phyloP scores from a whole-genome alignment of 92 coral and sea anemone genomes.

The Galaxea fascicularis region DNA sequence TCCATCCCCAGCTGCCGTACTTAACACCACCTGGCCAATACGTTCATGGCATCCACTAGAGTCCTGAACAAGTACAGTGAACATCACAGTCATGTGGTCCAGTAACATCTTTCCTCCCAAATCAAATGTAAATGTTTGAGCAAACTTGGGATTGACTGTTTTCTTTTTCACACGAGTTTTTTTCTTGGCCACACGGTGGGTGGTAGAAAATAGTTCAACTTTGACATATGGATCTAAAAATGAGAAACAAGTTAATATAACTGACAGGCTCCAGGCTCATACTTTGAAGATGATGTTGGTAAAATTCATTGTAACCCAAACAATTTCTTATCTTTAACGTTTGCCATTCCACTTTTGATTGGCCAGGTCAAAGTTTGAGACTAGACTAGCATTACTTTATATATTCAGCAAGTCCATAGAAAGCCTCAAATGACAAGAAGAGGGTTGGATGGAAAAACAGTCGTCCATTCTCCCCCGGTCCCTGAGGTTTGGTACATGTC shows the following conservation, averaged over 20 bases:
- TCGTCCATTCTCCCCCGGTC: too few species aligned
- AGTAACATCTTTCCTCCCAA: conserved; percentile 86
- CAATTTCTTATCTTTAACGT: too few species aligned
- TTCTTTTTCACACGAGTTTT: conserved; percentile 98
- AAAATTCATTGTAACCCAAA: too few species aligned
- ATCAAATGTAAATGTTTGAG: conserved; percentile 95
- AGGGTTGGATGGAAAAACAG: too few species aligned
- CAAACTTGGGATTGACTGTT: conserved; percentile 94
- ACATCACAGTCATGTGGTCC: conserved; percentile 91
- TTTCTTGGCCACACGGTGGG: conserved; percentile 92
- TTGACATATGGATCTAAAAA: conserved; percentile 96
- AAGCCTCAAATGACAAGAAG: too few species aligned
- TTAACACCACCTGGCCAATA: conserved; percentile 95
- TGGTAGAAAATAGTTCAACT: conserved; percentile 89
- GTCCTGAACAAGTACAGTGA: conserved; percentile 88
- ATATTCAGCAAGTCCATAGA: too few species aligned
- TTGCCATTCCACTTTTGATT: too few species aligned
- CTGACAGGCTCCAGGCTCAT: not conserved
- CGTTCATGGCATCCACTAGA: conserved; percentile 99
- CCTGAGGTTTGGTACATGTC: too few species aligned
- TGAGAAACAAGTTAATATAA: not conserved
- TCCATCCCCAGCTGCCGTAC: conserved; percentile 91
- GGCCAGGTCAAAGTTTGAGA: too few species aligned
- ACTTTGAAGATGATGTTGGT: not conserved
- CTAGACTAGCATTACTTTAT: too few species aligned